These are phyloP conservation scores for Oceanodroma leucorhoa DNA, from an alignment of 2,797 vertebrate species.

Conservation along the genomic window DNA sequence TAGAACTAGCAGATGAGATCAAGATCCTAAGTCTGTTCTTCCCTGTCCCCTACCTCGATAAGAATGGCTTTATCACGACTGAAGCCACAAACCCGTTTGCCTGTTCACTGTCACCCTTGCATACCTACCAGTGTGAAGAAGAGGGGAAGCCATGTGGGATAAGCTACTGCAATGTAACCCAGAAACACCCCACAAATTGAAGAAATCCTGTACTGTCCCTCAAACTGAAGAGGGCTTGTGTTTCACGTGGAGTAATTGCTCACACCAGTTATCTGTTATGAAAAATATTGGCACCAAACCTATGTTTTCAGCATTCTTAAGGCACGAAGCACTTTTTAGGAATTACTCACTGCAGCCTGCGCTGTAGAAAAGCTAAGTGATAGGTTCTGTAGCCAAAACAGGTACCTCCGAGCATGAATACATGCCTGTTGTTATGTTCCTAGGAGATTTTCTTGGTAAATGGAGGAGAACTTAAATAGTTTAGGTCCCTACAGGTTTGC, in stretches of 20 bases:
- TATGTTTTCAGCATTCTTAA: background rate
- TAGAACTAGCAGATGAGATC: background rate
- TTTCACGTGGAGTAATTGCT: background rate
- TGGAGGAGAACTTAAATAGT: background rate
- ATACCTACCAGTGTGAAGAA: background rate
- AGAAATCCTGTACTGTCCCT: background rate
- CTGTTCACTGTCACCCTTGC: background rate
- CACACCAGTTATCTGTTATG: background rate
- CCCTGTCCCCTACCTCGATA: fast-evolving
- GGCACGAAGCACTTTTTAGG: background rate
- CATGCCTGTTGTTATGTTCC: background rate
- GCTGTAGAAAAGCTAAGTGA: background rate
- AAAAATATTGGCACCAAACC: background rate
- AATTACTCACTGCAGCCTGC: background rate
- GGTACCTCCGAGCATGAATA: background rate
- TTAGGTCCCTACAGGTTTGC: background rate
- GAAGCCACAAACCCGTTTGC: background rate
- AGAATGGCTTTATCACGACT: background rate
- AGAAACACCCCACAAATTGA: background rate
- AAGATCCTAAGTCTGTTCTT: background rate
- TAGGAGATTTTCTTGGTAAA: background rate
- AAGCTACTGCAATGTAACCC: background rate
- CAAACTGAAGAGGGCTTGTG: background rate
- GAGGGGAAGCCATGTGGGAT: background rate
- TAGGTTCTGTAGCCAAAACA: background rate